Base-by-base conservation (phyloP, 2,888 invertebrate species). In the Epirrhoe tristata region DNA sequence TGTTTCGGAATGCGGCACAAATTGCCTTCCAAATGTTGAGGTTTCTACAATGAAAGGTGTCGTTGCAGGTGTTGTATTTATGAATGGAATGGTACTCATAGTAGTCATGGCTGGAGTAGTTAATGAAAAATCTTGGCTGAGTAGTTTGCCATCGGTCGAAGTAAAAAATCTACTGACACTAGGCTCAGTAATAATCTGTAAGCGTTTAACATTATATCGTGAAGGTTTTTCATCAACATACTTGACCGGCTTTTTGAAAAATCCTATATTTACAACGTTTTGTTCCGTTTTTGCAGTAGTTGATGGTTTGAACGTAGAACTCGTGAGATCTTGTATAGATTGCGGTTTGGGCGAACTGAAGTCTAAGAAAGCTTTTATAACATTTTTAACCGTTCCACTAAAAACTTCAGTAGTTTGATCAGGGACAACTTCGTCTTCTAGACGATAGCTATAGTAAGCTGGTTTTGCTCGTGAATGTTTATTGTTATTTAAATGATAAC, bases 321-420 rank as follows among this genome's bases (percentile, higher is more conserved):
- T 80, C 14, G 78, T 69, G 64, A 74, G 66, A 24, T 78, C 77
- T 58, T 77, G 72, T 46, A 71, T 43, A 10, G 74, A 36, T 67
- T 78, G 70, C 16, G 81, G 79, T 43, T 73, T 70, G 7, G 86
- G 73, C 32, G 84, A 78, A 67, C 79, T 84, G 53, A 89, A 81
- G 71, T 85, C 86, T 51, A 93, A 84, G 68, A 93, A 91, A 31
- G 89, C 84, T 81, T 86, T 88, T 43, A 93, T 85, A 1, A 92
- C 86, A 74, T 87, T 88, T 82, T 86, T 89, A 1, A 91, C 88
- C 70, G 82, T 88, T 63, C 85, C 84, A 71, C 84, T 88, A 70
- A 93, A 89, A 55, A 91, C 81, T 81, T 93, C 91, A 10, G 93
- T 92, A 0, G 93, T 92, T 70, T 89, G 87, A 71, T 92, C 88